Conservation (phyloP, 1,140 invertebrate species). For the Littorina saxatilis region DNA sequence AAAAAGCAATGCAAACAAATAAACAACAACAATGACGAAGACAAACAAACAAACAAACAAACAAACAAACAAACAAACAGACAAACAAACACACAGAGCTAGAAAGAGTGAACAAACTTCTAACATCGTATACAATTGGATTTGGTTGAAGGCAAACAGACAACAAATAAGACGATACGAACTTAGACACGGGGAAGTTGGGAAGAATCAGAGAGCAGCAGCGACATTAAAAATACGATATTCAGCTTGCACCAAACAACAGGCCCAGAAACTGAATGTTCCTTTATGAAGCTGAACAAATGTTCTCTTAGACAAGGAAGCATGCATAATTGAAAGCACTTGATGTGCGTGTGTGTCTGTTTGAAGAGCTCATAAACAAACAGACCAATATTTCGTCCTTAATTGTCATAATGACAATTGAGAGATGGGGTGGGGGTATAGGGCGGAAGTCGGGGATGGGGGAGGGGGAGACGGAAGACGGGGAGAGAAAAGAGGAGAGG, state of each 20-base stretch:
- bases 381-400: too few species aligned
- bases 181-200: background rate
- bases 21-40: conserved; percentile 8
- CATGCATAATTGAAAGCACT: conserved; percentile 8
- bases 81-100: background rate
- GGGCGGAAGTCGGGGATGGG: too few species aligned
- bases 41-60: conserved; percentile 10
- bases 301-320: background rate
- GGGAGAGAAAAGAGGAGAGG: background rate
- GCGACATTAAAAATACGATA: background rate
- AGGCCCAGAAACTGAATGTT: background rate
- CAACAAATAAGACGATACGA: background rate
- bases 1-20: conserved; percentile 26
- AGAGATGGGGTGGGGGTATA: too few species aligned
- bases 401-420: too few species aligned
- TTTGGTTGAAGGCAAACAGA: background rate
- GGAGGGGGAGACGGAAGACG: too few species aligned
- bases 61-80: background rate
- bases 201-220: background rate
- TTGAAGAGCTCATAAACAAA: too few species aligned
- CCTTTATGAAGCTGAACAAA: background rate
- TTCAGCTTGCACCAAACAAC: background rate
- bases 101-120: conserved; percentile 3
- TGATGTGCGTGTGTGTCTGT: background rate
- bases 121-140: too few species aligned